A percentile compares a stretch with the other conserved stretches of the same genome.
These are phyloP conservation scores for Plebejus melissa DNA, from an alignment of 2,888 invertebrate species.

Conservation along the genomic window DNA sequence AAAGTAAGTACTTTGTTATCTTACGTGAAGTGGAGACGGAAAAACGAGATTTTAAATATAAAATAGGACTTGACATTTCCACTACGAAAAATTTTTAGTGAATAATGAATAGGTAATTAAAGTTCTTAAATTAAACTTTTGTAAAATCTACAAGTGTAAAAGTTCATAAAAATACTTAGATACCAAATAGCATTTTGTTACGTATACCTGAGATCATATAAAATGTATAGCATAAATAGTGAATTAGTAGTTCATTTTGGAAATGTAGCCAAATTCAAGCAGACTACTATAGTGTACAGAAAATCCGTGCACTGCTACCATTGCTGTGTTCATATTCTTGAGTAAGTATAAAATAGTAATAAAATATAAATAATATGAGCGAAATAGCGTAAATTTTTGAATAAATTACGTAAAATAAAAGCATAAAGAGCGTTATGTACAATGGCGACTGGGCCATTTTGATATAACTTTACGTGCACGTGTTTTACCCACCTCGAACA, in stretches of 20 bases:
- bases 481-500: conserved; percentile 25
- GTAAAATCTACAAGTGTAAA: not conserved
- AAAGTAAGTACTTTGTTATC: not conserved
- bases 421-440: conserved; percentile 18
- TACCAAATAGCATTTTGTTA: not conserved
- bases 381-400: conserved; percentile 17
- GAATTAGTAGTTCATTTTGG: not conserved
- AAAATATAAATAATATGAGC: conserved; percentile 7
- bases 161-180: not conserved
- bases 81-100: too few relatives aligned
- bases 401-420: conserved; percentile 24
- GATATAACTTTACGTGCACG: conserved; percentile 13
- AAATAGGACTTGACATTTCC: not conserved
- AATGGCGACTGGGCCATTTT: conserved; percentile 21
- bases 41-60: not conserved
- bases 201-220: not conserved
- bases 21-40: not conserved
- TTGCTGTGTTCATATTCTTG: not conserved
- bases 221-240: conserved; percentile 1
- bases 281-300: conserved; percentile 1
- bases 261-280: conserved; percentile 25
- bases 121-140: not conserved
- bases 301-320: conserved; percentile 22
- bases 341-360: not conserved
- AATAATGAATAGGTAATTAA: too few relatives aligned